phyloP scores from a whole-genome alignment of 2,888 invertebrate genomes.

The Piscicola geometra region DNA sequence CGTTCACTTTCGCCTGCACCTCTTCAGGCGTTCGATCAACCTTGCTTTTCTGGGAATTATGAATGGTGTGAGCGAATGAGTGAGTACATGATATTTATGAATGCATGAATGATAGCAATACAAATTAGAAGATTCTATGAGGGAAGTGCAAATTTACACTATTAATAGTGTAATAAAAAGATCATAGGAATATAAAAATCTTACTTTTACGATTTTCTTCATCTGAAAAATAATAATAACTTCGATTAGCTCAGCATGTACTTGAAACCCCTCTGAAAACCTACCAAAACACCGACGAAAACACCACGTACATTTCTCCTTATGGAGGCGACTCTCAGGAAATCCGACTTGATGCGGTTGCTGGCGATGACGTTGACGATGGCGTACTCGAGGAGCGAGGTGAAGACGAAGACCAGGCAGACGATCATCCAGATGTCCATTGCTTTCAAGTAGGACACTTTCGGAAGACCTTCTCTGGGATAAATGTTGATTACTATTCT shows the following conservation, averaged over 20 bases:
- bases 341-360: slow-evolving; percentile 11
- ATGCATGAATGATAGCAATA: too few species aligned
- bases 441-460: slow-evolving; percentile 32
- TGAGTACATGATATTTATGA: too few species aligned
- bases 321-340: background rate
- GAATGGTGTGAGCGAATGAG: too few species aligned
- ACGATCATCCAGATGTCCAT: slow-evolving; percentile 35
- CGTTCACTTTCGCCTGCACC: background rate
- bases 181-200: background rate
- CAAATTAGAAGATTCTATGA: too few species aligned
- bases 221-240: background rate
- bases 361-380: slow-evolving; percentile 37
- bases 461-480: slow-evolving; percentile 22
- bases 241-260: background rate
- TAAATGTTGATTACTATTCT: too few species aligned
- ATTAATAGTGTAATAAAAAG: too few species aligned
- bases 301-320: background rate
- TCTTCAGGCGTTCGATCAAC: background rate
- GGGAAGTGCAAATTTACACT: too few species aligned
- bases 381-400: slow-evolving; percentile 38
- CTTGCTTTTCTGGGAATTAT: background rate
- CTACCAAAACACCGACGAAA: background rate
- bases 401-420: slow-evolving; percentile 38
- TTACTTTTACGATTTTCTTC: background rate
- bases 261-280: background rate